phyloP scores from a whole-genome alignment of 2,797 vertebrate genomes.

The Helarctos malayanus region DNA sequence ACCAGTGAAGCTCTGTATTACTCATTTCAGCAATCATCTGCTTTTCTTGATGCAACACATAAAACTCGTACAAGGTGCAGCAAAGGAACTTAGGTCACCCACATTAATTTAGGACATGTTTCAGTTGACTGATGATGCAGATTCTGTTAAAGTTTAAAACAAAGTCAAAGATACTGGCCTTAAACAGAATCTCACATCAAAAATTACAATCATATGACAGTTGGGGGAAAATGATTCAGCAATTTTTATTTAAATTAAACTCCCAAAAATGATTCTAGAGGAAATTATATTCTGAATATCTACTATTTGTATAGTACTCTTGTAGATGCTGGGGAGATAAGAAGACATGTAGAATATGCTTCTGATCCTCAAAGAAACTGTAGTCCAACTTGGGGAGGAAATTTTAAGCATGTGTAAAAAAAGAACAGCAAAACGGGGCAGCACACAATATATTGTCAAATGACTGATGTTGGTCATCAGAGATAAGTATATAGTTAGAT shows the following conservation, averaged over 20 bases:
- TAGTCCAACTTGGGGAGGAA: not conserved
- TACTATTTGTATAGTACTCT: not conserved
- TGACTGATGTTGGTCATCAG: not conserved
- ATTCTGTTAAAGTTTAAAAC: constrained; percentile 41
- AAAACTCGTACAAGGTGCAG: constrained; percentile 62
- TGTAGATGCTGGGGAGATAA: not conserved
- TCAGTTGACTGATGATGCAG: not conserved
- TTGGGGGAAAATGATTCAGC: constrained; percentile 13
- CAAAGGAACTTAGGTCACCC: constrained; percentile 40
- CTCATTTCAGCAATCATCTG: constrained; percentile 73
- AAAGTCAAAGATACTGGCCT: not conserved
- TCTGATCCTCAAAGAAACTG: not conserved
- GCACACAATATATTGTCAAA: no score
- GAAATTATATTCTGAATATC: not conserved
- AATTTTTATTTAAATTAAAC: constrained; percentile 44
- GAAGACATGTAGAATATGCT: not conserved
- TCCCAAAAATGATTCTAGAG: not conserved
- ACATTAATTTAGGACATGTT: constrained; percentile 59
- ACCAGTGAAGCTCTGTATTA: constrained; percentile 60
- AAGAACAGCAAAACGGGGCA: not conserved
- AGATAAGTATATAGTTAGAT: not conserved
- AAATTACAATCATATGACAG: not conserved
- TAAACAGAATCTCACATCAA: constrained; percentile 9
- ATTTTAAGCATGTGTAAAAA: not conserved
- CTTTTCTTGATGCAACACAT: constrained; percentile 45